Percentiles rank a stretch among this genome's conserved stretches.
These are phyloP conservation scores for Halcyon leucocephala DNA, from an alignment of 2,797 vertebrate genomes.

Conservation along the genomic window DNA sequence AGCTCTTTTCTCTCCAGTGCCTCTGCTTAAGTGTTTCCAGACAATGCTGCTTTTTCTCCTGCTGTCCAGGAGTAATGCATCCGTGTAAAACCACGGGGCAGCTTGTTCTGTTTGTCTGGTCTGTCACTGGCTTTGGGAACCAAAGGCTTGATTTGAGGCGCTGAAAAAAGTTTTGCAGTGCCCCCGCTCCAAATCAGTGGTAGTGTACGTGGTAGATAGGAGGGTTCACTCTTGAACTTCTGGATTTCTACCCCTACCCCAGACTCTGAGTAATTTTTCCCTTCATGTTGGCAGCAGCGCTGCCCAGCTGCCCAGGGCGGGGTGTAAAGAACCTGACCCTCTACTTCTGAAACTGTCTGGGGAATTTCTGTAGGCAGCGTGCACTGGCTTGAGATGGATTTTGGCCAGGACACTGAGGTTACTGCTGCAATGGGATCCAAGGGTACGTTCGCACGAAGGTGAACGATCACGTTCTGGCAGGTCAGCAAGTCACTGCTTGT, in stretches of 20 bases:
- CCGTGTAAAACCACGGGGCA: background rate
- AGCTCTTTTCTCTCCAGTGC: background rate
- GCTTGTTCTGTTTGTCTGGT: background rate
- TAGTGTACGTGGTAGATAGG: rapidly evolving
- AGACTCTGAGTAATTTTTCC: background rate
- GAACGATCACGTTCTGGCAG: conserved; percentile 51
- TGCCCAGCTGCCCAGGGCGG: background rate
- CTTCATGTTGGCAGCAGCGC: background rate
- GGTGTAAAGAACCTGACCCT: conserved; percentile 19
- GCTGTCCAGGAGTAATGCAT: background rate
- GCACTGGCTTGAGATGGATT: conserved; percentile 59
- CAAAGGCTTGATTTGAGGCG: background rate
- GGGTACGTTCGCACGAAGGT: conserved; percentile 16
- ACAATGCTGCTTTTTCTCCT: background rate
- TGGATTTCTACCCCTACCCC: background rate
- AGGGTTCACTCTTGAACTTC: background rate
- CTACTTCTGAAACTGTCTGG: background rate
- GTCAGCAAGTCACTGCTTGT: conserved; percentile 46
- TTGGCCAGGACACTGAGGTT: conserved; percentile 61
- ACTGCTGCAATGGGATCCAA: conserved; percentile 36
- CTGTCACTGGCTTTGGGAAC: background rate
- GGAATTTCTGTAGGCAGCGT: conserved; percentile 41
- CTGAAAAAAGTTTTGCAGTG: background rate
- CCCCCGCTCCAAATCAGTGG: background rate
- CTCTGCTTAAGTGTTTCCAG: background rate